These are phyloP conservation scores for Netelia virgata DNA, from an alignment of 2,888 invertebrate genomes.

Conservation along the genomic window DNA sequence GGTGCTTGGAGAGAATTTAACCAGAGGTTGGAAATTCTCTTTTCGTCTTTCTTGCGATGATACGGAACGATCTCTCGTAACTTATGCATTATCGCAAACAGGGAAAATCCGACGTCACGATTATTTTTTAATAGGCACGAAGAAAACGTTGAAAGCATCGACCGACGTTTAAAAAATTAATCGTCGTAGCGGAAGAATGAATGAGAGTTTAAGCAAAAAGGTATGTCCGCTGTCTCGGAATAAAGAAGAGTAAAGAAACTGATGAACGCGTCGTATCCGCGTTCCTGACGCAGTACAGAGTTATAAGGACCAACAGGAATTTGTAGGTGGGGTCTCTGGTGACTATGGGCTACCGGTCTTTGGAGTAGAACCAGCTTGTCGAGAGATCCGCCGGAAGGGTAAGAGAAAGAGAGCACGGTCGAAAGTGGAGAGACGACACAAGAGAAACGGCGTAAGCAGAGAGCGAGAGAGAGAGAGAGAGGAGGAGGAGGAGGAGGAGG, in stretches of 20 bases:
- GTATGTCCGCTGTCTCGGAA: not conserved
- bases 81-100: no score
- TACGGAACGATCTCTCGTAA: no score
- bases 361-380: constrained; percentile 57
- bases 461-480: not conserved
- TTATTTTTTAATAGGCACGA: not conserved
- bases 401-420: constrained; percentile 52
- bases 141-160: not conserved
- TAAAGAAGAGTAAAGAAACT: constrained; percentile 11
- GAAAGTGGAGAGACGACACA: constrained; percentile 54
- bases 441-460: constrained; percentile 58
- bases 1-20: no score
- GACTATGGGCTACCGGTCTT: constrained; percentile 46
- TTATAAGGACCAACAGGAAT: constrained; percentile 12
- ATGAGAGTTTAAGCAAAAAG: constrained; percentile 13
- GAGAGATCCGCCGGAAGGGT: constrained; percentile 33
- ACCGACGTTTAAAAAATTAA: constrained; percentile 16
- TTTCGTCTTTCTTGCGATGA: no score
- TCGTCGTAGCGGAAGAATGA: constrained; percentile 5
- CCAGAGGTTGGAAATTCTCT: no score
- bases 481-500: not conserved
- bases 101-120: no score
- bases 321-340: constrained; percentile 23
- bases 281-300: not conserved
- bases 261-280: constrained; percentile 21